phyloP scores from a whole-genome alignment of 92 coral and sea anemone species.

The Heteractis magnifica region DNA sequence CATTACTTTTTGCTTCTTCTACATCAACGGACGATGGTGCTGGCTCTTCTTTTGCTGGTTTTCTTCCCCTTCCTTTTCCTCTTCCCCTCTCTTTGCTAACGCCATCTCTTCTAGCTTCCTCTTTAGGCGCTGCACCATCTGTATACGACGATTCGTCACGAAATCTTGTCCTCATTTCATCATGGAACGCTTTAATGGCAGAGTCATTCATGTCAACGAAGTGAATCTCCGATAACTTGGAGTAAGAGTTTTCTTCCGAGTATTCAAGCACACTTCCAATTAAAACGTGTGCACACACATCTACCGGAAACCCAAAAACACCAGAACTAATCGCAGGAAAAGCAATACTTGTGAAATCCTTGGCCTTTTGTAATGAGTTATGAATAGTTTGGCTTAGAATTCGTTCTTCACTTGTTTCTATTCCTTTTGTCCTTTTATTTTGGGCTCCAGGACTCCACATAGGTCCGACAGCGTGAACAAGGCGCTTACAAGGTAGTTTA shows the following conservation, averaged over 20 bases:
- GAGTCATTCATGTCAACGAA: slow-evolving; percentile 45
- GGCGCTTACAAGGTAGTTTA: slow-evolving; percentile 40
- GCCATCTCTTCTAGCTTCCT: neutral
- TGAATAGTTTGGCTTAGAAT: slow-evolving; percentile 34
- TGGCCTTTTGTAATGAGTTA: slow-evolving; percentile 43
- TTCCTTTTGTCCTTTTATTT: neutral
- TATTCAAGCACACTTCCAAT: slow-evolving; percentile 39
- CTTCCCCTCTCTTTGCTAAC: neutral
- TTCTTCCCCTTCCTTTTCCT: slow-evolving; percentile 3
- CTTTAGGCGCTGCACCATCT: slow-evolving; percentile 6
- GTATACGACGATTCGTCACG: slow-evolving; percentile 7
- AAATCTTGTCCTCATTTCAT: slow-evolving; percentile 52
- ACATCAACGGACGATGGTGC: neutral
- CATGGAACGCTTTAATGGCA: slow-evolving; percentile 31
- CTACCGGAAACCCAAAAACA: slow-evolving; percentile 52
- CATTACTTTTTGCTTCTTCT: neutral
- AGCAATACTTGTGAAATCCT: slow-evolving; percentile 48
- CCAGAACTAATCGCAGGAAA: slow-evolving; percentile 80
- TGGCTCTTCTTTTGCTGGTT: neutral
- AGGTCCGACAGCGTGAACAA: neutral
- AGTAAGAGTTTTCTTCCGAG: slow-evolving; percentile 17
- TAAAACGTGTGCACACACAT: slow-evolving; percentile 57
- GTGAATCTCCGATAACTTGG: slow-evolving; percentile 42
- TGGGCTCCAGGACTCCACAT: neutral
- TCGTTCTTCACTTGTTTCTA: slow-evolving; percentile 7